phyloP scores from a whole-genome alignment of 2,113 vertebrate genomes.

The Ptilonorhynchus violaceus region DNA sequence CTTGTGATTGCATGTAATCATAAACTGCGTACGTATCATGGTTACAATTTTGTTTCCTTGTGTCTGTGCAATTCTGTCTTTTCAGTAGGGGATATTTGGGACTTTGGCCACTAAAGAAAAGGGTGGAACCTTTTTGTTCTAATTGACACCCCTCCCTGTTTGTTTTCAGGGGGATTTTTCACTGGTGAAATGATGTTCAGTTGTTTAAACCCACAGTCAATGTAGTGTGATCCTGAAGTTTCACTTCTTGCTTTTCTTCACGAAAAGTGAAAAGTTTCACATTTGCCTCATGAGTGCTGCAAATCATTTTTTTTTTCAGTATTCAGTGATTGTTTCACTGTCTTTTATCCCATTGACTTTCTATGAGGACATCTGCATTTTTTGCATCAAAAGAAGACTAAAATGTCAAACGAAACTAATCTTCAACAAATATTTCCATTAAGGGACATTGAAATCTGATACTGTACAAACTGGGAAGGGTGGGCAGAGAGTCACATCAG shows the following conservation, averaged over 20 bases:
- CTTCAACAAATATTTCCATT: not conserved
- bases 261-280: no score
- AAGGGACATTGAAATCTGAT: not conserved
- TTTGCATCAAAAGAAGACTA: not conserved
- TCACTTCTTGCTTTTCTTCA: not conserved
- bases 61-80: not conserved
- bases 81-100: not conserved
- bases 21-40: not conserved
- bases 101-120: not conserved
- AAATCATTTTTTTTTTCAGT: not conserved
- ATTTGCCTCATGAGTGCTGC: not conserved
- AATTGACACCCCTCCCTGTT: not conserved
- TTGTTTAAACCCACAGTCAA: not conserved
- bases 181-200: not conserved
- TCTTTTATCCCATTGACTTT: not conserved
- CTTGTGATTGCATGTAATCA: not conserved
- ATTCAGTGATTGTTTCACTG: not conserved
- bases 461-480: not conserved
- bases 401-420: not conserved
- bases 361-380: not conserved
- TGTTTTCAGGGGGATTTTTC: not conserved
- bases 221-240: not conserved
- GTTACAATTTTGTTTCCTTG: not conserved
- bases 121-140: not conserved
- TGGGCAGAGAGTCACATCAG: accelerated